Conservation (phyloP, 2,797 vertebrate genomes). For the Macrochelys suwanniensis region DNA sequence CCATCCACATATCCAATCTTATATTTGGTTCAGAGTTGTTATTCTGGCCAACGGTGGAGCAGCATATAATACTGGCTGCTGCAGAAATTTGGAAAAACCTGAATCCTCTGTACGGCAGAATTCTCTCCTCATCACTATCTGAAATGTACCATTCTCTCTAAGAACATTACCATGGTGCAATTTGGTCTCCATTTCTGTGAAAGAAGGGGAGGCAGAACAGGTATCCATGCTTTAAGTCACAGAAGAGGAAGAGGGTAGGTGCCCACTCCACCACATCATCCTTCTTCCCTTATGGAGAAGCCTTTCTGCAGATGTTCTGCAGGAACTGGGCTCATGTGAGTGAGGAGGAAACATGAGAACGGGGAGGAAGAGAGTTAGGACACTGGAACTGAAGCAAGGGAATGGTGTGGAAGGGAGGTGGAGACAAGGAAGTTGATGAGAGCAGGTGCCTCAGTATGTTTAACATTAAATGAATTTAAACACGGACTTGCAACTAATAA, state of each 20-base stretch:
- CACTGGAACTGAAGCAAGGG: not conserved
- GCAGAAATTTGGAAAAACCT: not conserved
- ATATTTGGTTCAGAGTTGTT: not conserved
- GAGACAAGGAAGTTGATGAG: not conserved
- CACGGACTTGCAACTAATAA: not conserved
- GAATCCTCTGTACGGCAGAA: not conserved
- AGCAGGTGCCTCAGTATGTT: not conserved
- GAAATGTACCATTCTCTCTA: accelerated
- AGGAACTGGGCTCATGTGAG: not conserved
- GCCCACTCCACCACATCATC: not conserved
- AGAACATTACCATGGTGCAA: accelerated
- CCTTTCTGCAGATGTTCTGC: not conserved
- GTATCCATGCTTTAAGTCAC: not conserved
- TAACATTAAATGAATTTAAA: not conserved
- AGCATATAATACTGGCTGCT: accelerated
- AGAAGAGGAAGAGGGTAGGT: not conserved
- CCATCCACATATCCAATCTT: not conserved
- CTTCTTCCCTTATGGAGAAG: not conserved
- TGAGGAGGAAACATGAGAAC: not conserved
- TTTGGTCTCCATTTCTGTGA: not conserved
- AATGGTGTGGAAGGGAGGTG: not conserved
- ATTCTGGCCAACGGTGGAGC: accelerated
- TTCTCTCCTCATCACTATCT: accelerated
- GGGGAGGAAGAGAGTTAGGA: not conserved
- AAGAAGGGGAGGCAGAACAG: not conserved